Conservation (phyloP, 2,888 invertebrate species). For the Noctua comes region DNA sequence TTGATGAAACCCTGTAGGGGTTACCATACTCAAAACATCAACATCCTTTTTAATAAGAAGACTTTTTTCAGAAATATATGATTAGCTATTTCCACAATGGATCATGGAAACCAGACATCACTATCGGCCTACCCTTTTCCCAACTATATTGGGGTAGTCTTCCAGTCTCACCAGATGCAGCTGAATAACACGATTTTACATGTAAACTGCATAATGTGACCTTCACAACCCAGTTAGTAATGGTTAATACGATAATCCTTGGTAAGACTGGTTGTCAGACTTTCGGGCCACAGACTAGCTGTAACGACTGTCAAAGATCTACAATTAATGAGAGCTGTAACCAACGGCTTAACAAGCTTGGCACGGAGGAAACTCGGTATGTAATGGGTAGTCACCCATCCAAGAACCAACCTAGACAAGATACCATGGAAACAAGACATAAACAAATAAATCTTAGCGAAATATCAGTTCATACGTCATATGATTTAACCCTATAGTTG, state of each 20-base stretch:
- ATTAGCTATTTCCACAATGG: neutral
- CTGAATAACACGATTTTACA: too few relatives aligned
- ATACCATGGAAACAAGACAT: slow-evolving; percentile 23
- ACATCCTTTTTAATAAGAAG: neutral
- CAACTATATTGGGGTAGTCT: neutral
- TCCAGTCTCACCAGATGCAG: too few relatives aligned
- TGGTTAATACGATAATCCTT: too few relatives aligned
- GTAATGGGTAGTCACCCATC: neutral
- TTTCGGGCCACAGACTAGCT: too few relatives aligned
- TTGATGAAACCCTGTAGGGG: neutral
- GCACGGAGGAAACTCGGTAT: too few relatives aligned
- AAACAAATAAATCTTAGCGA: slow-evolving; percentile 40
- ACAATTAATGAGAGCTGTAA: too few relatives aligned
- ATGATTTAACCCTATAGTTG: slow-evolving; percentile 58
- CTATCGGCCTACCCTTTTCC: too few relatives aligned
- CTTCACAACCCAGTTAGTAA: too few relatives aligned
- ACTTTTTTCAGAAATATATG: neutral
- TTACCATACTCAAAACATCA: neutral
- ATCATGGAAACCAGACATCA: slow-evolving; percentile 23
- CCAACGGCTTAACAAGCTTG: too few relatives aligned
- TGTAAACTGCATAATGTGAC: too few relatives aligned
- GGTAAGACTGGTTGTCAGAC: too few relatives aligned
- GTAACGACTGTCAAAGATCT: too few relatives aligned
- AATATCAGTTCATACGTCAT: slow-evolving; percentile 55
- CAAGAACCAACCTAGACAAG: neutral